phyloP scores from a whole-genome alignment of 2,797 vertebrate species.

The Characodon lateralis region DNA sequence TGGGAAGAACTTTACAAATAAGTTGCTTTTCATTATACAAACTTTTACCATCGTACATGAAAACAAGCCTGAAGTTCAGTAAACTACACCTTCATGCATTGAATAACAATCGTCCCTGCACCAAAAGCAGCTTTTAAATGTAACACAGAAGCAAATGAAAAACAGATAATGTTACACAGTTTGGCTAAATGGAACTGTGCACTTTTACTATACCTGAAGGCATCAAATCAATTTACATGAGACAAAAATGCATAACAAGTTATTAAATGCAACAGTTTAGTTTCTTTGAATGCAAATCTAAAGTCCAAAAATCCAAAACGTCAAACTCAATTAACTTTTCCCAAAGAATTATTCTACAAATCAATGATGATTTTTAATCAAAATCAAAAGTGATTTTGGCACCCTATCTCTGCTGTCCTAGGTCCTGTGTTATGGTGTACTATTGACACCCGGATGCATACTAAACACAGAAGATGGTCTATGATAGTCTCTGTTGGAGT shows the following conservation, averaged over 20 bases:
- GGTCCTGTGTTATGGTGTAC: background rate
- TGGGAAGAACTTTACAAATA: background rate
- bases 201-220: background rate
- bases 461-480: background rate
- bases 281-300: too few relatives aligned
- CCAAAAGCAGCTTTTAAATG: background rate
- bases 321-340: too few relatives aligned
- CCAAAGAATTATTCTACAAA: background rate
- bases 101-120: background rate
- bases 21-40: background rate
- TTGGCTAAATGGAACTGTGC: background rate
- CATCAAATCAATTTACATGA: background rate
- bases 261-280: background rate
- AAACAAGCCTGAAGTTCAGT: background rate
- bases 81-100: background rate
- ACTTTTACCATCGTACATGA: background rate
- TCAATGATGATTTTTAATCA: background rate
- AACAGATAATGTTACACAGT: background rate
- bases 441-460: background rate
- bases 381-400: background rate
- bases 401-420: background rate
- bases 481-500: background rate
- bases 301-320: background rate
- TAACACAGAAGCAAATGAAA: background rate
- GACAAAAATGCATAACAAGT: background rate